A percentile compares a stretch with the other conserved stretches of the same genome.
Conservation (phyloP, 2,888 invertebrate species). For the Ochlodes sylvanus region DNA sequence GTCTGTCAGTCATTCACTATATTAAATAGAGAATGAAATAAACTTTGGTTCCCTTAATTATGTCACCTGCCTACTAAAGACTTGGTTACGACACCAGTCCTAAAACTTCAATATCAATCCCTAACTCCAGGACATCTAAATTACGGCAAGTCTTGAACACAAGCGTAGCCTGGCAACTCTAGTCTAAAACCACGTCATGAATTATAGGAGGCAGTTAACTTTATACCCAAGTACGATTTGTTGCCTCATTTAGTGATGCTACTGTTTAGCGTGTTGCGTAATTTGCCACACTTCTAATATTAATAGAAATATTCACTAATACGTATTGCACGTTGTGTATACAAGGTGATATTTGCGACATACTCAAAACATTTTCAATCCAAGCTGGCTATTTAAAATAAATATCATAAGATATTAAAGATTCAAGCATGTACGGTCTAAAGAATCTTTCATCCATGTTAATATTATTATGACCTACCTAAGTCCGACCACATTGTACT, state of each 20-base stretch:
- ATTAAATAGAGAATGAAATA: too few relatives aligned
- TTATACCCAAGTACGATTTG: constrained; percentile 35
- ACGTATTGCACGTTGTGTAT: not conserved
- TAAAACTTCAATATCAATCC: not conserved
- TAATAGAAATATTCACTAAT: constrained; percentile 1
- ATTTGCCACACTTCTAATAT: constrained; percentile 18
- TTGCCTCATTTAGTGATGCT: constrained; percentile 31
- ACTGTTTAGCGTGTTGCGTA: constrained; percentile 14
- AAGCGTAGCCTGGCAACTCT: constrained; percentile 2
- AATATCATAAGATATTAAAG: too few relatives aligned
- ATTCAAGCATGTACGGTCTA: too few relatives aligned
- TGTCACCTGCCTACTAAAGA: too few relatives aligned
- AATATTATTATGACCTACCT: constrained; percentile 19
- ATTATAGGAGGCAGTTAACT: constrained; percentile 38
- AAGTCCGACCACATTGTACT: constrained; percentile 3
- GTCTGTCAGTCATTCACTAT: too few relatives aligned
- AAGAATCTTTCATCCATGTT: not conserved
- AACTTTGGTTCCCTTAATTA: too few relatives aligned
- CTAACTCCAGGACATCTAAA: not conserved
- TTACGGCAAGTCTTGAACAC: not conserved
- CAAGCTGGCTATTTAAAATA: constrained; percentile 3
- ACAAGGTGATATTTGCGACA: too few relatives aligned
- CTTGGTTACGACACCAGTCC: too few relatives aligned
- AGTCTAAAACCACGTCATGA: constrained; percentile 32
- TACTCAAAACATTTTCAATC: too few relatives aligned